These are phyloP conservation scores for Blastomussa wellsi DNA, from an alignment of 92 coral and sea anemone species.

Conservation along the genomic window DNA sequence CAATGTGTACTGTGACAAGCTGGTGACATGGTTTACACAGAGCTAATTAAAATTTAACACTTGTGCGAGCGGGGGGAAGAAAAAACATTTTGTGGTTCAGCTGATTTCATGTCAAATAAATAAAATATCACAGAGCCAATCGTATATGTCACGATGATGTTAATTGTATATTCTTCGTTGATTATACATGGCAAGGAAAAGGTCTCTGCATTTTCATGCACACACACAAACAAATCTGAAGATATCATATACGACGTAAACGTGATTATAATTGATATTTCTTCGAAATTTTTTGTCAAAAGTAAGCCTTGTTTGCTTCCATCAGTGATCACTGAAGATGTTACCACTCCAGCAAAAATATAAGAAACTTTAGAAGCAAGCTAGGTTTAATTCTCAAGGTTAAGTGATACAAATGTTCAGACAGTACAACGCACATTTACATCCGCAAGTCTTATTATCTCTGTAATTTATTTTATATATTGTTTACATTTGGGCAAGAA, in stretches of 20 bases:
- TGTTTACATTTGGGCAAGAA: slow-evolving; percentile 1
- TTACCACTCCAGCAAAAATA: not conserved
- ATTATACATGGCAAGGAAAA: not conserved
- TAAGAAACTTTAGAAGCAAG: not conserved
- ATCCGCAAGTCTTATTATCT: slow-evolving; percentile 18
- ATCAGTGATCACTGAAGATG: not conserved
- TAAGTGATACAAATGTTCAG: not conserved
- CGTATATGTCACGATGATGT: slow-evolving; percentile 13
- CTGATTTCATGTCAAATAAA: slow-evolving; percentile 20
- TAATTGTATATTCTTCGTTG: slow-evolving; percentile 1
- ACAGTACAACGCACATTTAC: not conserved
- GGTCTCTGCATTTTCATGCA: not conserved
- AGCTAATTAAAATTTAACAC: slow-evolving; percentile 36
- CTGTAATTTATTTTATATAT: slow-evolving; percentile 1
- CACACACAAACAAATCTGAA: not conserved
- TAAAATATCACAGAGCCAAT: slow-evolving; percentile 2
- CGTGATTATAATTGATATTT: not conserved
- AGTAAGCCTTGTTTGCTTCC: not conserved
- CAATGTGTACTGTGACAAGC: slow-evolving; percentile 12
- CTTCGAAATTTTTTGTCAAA: not conserved
- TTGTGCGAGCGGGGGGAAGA: slow-evolving; percentile 12
- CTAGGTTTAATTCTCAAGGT: not conserved
- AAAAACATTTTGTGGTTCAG: slow-evolving; percentile 31
- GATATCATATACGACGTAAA: not conserved
- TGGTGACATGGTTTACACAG: slow-evolving; percentile 28